Conservation (phyloP, 2,888 invertebrate genomes). For the Linyphia triangularis region DNA sequence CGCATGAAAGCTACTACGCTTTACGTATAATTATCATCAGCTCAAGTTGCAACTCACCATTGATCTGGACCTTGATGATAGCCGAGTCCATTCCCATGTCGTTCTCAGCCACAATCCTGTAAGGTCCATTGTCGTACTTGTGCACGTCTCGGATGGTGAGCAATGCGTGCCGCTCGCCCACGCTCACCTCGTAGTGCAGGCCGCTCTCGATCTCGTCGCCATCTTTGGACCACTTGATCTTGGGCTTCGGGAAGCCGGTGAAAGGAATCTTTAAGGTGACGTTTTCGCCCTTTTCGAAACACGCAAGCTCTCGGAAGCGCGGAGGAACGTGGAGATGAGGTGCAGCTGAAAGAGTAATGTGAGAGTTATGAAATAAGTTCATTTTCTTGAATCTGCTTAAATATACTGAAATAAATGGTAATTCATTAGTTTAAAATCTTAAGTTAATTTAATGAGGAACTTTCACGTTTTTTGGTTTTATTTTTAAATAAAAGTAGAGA, state of each 20-base stretch:
- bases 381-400: too few species aligned
- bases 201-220: constrained; percentile 95
- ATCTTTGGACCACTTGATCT: constrained; percentile 95
- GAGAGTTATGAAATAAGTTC: too few species aligned
- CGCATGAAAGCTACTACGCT: background rate
- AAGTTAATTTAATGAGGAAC: too few species aligned
- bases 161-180: constrained; percentile 92
- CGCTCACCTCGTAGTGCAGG: constrained; percentile 93
- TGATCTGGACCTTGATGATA: constrained; percentile 95
- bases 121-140: constrained; percentile 96
- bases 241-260: constrained; percentile 97
- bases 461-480: too few species aligned
- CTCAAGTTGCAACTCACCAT: constrained; percentile 43
- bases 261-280: constrained; percentile 98
- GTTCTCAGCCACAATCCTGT: constrained; percentile 96
- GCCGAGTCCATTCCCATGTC: constrained; percentile 96
- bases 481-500: too few species aligned
- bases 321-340: constrained; percentile 99
- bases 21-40: background rate
- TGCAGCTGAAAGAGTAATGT: constrained; percentile 97
- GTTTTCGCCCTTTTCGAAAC: constrained; percentile 99
- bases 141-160: constrained; percentile 96
- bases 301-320: constrained; percentile 96
- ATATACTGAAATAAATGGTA: too few species aligned
- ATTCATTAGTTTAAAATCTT: too few species aligned